phyloP scores from a whole-genome alignment of 2,113 vertebrate species.

The Corvus moneduloides region DNA sequence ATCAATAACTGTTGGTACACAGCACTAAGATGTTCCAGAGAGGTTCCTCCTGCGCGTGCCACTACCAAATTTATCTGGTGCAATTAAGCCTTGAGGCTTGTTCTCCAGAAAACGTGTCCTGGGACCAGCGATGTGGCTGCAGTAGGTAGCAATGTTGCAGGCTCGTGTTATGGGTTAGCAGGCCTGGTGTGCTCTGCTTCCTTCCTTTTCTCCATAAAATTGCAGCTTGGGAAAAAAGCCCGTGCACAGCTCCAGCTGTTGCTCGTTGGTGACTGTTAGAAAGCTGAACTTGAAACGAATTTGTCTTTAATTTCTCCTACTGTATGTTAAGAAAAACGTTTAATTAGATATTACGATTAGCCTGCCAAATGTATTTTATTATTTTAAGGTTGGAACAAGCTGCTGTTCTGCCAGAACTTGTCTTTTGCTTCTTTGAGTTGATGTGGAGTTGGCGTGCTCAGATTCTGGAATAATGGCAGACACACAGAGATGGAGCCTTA shows the following conservation, averaged over 20 bases:
- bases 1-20: neutral
- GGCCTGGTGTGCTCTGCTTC: neutral
- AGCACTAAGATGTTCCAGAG: neutral
- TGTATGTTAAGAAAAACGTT: neutral
- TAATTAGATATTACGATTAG: neutral
- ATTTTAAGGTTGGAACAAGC: neutral
- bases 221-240: neutral
- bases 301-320: neutral
- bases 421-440: neutral
- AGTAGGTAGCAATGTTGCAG: neutral
- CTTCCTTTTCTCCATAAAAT: neutral
- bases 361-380: neutral
- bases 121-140: rapidly evolving
- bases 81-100: neutral
- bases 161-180: neutral
- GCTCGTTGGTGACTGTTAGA: neutral
- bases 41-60: rapidly evolving
- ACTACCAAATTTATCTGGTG: too few relatives aligned
- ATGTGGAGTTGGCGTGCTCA: neutral
- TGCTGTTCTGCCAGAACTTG: neutral
- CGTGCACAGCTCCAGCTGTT: neutral
- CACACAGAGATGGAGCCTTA: neutral
- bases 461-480: neutral
- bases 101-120: rapidly evolving
- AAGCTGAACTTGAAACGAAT: neutral